These are phyloP conservation scores for Drepana falcataria DNA, from an alignment of 2,888 invertebrate genomes.

Conservation along the genomic window DNA sequence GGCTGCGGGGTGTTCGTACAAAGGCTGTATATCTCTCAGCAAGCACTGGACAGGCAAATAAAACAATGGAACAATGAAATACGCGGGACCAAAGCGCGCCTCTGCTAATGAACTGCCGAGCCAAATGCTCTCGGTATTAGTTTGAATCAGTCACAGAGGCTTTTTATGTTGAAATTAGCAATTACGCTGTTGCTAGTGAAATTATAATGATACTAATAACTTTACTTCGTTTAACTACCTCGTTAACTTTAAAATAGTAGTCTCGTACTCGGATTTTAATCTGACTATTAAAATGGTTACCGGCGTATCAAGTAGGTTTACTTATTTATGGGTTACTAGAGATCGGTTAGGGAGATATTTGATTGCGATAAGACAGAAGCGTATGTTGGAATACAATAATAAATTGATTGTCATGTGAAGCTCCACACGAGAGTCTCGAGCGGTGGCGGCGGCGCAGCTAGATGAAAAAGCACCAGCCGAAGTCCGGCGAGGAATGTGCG, in stretches of 20 bases:
- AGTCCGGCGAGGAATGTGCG: constrained; percentile 69
- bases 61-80: constrained; percentile 64
- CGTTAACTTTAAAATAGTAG: not conserved
- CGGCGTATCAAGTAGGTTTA: not conserved
- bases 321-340: not conserved
- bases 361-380: not conserved
- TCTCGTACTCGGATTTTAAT: not conserved
- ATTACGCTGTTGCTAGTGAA: not conserved
- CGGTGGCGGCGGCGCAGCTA: constrained; percentile 43
- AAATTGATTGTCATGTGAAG: constrained; percentile 23
- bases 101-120: constrained; percentile 51
- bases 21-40: constrained; percentile 48
- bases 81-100: constrained; percentile 48
- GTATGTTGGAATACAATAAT: constrained; percentile 13
- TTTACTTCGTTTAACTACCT: not conserved
- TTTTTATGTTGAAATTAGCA: not conserved
- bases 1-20: constrained; percentile 18
- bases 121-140: constrained; percentile 40
- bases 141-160: constrained; percentile 15
- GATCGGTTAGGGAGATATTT: not conserved
- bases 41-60: constrained; percentile 47
- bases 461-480: constrained; percentile 71
- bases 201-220: not conserved
- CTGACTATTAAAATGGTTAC: not conserved
- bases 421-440: constrained; percentile 39